Evolutionary conservation across 2,113 vertebrate genomes (phyloP), one percentile per base, ranked within the genome.

Genomic region (Hippopotamus amphibius): DNA sequence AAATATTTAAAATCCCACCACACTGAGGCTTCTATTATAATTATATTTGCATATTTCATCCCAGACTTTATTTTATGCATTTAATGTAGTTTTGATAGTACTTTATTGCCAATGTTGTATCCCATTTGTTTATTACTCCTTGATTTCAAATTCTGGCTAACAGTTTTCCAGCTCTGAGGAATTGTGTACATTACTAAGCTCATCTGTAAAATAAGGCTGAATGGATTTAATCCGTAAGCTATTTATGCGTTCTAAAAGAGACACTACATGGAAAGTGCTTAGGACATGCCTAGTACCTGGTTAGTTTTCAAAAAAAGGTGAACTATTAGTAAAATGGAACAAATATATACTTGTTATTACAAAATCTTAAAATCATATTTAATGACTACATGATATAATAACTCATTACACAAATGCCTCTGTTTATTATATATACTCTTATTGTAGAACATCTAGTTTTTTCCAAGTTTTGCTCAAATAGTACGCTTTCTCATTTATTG

Each of bases 101-200:
- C 4, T 84, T 94, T 17, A 19, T 21, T 77, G 8, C 7, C 14
- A 77, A 37, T 66, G 2, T 30, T 87, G 0, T 65, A 37, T 79
- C 22, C 30, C 8, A 92, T 5, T 83, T 37, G 33, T 68, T 93
- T 82, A 63, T 79, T 88, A 57, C 26, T 65, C 8, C 53, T 80
- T 92, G 55, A 0, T 37, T 96, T 95, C 17, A 90, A 84, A 90
- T 79, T 61, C 26, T 93, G 65, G 43, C 50, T 82, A 21, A 53
- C 13, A 57, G 6, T 65, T 80, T 95, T 87, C 12, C 17, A 91
- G 41, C 6, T 82, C 24, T 79, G 33, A 13, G 26, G 26, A 74
- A 22, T 72, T 77, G 2, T 43, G 2, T 46, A 33, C 1, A 57
- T 74, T 89, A 28, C 41, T n/a, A 95, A 46, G 6, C 28, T 83